Evolutionary conservation across 2,797 vertebrate genomes (phyloP), one percentile per base, ranked within the genome.

Genomic region (Malacoraja senta): DNA sequence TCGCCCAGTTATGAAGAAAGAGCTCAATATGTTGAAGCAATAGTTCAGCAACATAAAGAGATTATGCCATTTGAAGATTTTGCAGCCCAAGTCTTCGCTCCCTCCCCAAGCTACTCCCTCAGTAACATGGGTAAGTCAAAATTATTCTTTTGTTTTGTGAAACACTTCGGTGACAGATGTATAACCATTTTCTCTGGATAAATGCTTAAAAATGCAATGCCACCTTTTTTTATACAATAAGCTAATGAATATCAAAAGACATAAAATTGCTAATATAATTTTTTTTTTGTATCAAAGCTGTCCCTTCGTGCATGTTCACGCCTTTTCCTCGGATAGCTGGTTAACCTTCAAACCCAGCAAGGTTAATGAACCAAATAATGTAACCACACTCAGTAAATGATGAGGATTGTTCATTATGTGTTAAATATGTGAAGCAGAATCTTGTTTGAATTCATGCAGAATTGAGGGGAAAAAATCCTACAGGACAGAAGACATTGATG

Each of bases 11-110:
- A 99, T 0, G 99, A 99, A 95, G 99, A 99, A 94, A 96, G 99
- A 94, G 98, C 98, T 53, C 97, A 98, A 94, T 99, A 99, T 94
- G 97, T 99, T 81, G 99, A 99, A 96, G 99, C 98, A 95, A 98
- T 99, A 96, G 98, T 99, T 95, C 98, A 98, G 96, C 99, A 98
- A 97, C 98, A 99, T 95, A 97, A 98, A 93, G 98, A 99, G 96
- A 97, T 98, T 94, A 98, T 98, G 98, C 99, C 98, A 44, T 99
- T 99, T 94, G 99, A 99, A 95, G 98, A 99, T 96, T 99, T 99
- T 94, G 97, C 98, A 8, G 97, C 98, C 93, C 99, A 99, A 97
- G 98, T 99, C 95, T 99, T 99, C 96, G 98, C 97, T 93, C 99
- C 99, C 19, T 98, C 98, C 94, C 97, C 98, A 86, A 97, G 96